Percentiles rank a stretch among this genome's conserved stretches.
These are phyloP conservation scores for Melanotaenia nigrans DNA, from an alignment of 2,797 vertebrate genomes.

Conservation along the genomic window DNA sequence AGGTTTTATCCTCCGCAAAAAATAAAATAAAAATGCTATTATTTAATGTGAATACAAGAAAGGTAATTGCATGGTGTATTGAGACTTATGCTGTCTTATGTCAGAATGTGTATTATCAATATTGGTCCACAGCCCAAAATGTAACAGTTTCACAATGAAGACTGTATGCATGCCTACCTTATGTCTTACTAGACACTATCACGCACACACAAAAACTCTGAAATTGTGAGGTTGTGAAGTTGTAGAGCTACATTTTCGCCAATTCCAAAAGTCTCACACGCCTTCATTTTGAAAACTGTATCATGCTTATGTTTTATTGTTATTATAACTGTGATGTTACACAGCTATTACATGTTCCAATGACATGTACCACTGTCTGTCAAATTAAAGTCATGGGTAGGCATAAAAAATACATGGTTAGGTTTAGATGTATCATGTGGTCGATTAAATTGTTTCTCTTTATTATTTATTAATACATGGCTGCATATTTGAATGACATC, in stretches of 20 bases:
- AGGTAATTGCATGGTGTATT: not conserved
- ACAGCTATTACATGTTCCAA: not conserved
- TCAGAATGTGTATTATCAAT: not conserved
- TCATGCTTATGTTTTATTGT: not conserved
- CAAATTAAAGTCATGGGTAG: no score
- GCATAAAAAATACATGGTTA: no score
- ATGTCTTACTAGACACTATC: not conserved
- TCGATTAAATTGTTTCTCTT: no score
- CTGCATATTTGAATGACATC: no score
- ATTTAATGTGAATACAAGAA: constrained; percentile 7
- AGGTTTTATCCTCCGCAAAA: constrained; percentile 6
- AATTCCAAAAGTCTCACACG: not conserved
- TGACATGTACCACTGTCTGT: no score
- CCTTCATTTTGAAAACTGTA: not conserved
- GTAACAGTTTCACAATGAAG: not conserved
- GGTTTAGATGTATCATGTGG: no score
- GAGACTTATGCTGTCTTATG: not conserved
- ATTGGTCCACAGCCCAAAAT: not conserved
- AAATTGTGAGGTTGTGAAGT: not conserved
- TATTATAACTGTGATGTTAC: not conserved
- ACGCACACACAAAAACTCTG: not conserved
- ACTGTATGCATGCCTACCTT: not conserved
- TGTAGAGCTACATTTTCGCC: no score
- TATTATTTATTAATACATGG: no score
- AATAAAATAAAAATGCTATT: not conserved